Base-by-base conservation (phyloP, 2,113 vertebrate genomes). In the Pleuronectes platessa region DNA sequence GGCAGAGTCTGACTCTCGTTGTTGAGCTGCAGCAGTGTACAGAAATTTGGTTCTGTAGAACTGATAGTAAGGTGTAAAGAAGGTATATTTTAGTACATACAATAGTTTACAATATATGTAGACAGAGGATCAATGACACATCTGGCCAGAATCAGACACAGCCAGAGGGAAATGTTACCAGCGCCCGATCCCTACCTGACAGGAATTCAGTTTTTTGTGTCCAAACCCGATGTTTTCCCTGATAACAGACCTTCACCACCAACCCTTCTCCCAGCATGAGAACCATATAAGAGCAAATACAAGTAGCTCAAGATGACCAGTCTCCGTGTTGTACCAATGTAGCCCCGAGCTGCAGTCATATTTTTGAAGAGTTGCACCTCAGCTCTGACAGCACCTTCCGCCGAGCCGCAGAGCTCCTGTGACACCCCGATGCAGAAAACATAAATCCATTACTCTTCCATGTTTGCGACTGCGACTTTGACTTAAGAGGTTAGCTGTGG, bases 331-430 rank as follows among this genome's bases (percentile, higher is more conserved):
- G 62, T 58, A 27, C 45, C 37, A 1, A 53, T 5, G 31, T 64
- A 26, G 77, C 68, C 72, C 9, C 15, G 0, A 84, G 82, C 79
- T 11, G 62, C 63, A 21, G 42, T 65, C 78, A 20, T 73, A 76
- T 84, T 68, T 81, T 40, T 82, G 54, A 85, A 69, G 66, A 79
- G 66, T 7, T 71, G 59, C 74, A 15, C 37, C 40, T 21, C 55
- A 31, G 42, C 70, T 35, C 61, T 31, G 21, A 21, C 59, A 13
- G 20, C 20, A 59, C 31, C 31, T 31, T 31, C 31, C 1, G 6
- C 31, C 5, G 62, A 68, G 75, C 65, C 2, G 0, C 74, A 17
- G 10, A 76, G 69, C 15, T 17, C 59, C 65, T 23, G 58, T 55
- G 59, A 64, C 70, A 74, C 17, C 40, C 40, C 0, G 37, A 51